phyloP scores from a whole-genome alignment of 2,113 vertebrate genomes.

The Leptosomus discolor region DNA sequence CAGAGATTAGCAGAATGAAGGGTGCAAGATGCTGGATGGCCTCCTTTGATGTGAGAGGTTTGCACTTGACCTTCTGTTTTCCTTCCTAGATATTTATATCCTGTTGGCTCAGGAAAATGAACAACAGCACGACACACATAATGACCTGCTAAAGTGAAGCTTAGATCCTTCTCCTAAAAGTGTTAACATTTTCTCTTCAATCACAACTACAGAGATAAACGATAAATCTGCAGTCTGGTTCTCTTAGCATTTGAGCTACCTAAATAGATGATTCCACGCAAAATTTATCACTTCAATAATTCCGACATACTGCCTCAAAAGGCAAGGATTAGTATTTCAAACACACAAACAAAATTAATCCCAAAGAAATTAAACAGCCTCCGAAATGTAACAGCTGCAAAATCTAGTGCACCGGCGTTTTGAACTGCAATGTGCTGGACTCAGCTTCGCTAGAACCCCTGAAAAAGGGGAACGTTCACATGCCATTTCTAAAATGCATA shows the following conservation, averaged over 20 bases:
- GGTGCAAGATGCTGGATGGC: neutral
- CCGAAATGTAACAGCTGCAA: neutral
- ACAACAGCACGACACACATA: neutral
- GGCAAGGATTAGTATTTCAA: neutral
- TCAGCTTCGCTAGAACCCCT: rapidly evolving
- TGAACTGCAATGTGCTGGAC: neutral
- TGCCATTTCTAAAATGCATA: neutral
- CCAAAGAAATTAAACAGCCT: neutral
- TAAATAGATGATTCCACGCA: neutral
- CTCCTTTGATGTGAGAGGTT: neutral
- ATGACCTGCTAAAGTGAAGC: neutral
- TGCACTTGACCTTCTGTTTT: constrained; percentile 13
- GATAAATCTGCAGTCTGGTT: neutral
- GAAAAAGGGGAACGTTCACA: rapidly evolving
- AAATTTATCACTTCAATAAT: neutral
- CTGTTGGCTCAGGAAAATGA: neutral
- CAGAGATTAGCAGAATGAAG: neutral
- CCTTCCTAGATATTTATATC: constrained; percentile 2
- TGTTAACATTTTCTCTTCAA: neutral
- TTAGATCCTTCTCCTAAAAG: neutral
- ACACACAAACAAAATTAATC: neutral
- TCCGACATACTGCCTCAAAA: neutral
- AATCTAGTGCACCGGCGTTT: rapidly evolving
- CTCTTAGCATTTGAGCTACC: neutral
- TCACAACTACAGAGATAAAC: neutral